A percentile compares a stretch with the other conserved stretches of the same genome.
Evolutionary conservation across 2,888 invertebrate species (phyloP).

Genomic region (Quadroppia sp.): DNA sequence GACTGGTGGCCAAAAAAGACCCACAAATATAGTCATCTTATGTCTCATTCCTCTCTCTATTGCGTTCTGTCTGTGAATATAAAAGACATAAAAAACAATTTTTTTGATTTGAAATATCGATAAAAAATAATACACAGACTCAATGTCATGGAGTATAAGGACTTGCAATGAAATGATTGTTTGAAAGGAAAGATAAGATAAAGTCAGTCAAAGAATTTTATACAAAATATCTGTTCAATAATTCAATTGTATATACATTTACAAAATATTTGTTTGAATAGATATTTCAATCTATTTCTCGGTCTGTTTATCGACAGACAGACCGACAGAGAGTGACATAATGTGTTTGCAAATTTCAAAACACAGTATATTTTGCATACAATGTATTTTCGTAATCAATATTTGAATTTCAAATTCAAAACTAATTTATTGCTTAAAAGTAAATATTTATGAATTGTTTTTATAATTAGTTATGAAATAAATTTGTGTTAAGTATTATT

Average conservation of each 20-base stretch:
- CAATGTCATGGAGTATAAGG: background rate
- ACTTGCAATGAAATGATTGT: background rate
- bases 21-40: background rate
- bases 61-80: slow-evolving; percentile 7
- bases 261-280: background rate
- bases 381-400: too few species aligned
- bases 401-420: too few species aligned
- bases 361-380: too few species aligned
- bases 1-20: background rate
- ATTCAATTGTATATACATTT: too few species aligned
- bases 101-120: slow-evolving; percentile 20
- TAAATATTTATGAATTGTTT: too few species aligned
- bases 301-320: background rate
- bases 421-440: too few species aligned
- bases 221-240: background rate
- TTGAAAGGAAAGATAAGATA: slow-evolving; percentile 9
- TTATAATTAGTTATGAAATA: too few species aligned
- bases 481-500: too few species aligned
- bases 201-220: slow-evolving; percentile 8
- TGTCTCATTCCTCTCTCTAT: background rate
- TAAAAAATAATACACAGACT: slow-evolving; percentile 5
- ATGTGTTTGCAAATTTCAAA: background rate
- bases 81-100: slow-evolving; percentile 1
- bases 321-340: slow-evolving; percentile 6
- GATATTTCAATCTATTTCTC: background rate